These are phyloP conservation scores for Scelioninae gen. 2 DNA, from an alignment of 2,888 invertebrate genomes.

Conservation along the genomic window DNA sequence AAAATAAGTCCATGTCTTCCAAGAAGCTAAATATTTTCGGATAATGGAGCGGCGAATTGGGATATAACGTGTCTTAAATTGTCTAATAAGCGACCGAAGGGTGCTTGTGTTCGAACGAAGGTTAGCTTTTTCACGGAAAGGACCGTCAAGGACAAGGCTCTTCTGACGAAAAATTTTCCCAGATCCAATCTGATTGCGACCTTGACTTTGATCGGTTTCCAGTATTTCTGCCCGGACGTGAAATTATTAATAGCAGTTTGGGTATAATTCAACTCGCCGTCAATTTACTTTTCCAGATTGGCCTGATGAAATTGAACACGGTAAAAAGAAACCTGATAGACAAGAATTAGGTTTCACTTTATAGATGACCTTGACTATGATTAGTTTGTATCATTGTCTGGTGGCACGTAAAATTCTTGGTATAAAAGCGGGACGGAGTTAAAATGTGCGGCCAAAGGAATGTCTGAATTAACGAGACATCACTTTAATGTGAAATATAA, in stretches of 20 bases:
- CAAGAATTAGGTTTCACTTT: slow-evolving; percentile 43
- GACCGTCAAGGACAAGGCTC: slow-evolving; percentile 44
- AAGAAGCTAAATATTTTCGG: slow-evolving; percentile 69
- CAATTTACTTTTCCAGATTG: slow-evolving; percentile 46
- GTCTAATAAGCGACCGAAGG: slow-evolving; percentile 73
- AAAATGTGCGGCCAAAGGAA: slow-evolving; percentile 10
- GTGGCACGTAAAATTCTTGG: slow-evolving; percentile 44
- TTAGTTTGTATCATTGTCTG: slow-evolving; percentile 50
- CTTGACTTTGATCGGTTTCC: slow-evolving; percentile 56
- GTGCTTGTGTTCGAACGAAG: slow-evolving; percentile 63
- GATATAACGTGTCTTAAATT: slow-evolving; percentile 74
- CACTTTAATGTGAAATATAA: slow-evolving; percentile 15
- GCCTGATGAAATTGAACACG: slow-evolving; percentile 27
- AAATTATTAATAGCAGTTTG: slow-evolving; percentile 33
- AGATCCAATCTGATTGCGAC: slow-evolving; percentile 31
- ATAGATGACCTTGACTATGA: slow-evolving; percentile 49
- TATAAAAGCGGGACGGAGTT: slow-evolving; percentile 12
- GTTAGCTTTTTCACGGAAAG: slow-evolving; percentile 66
- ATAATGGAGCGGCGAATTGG: slow-evolving; percentile 71
- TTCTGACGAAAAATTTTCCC: slow-evolving; percentile 50
- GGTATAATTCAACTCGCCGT: slow-evolving; percentile 33
- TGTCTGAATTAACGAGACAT: slow-evolving; percentile 23
- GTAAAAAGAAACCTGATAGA: slow-evolving; percentile 49
- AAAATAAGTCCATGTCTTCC: slow-evolving; percentile 68
- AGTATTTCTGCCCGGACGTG: slow-evolving; percentile 34